Conservation (phyloP, 2,888 invertebrate species). For the Sarcophaga rosellei region DNA sequence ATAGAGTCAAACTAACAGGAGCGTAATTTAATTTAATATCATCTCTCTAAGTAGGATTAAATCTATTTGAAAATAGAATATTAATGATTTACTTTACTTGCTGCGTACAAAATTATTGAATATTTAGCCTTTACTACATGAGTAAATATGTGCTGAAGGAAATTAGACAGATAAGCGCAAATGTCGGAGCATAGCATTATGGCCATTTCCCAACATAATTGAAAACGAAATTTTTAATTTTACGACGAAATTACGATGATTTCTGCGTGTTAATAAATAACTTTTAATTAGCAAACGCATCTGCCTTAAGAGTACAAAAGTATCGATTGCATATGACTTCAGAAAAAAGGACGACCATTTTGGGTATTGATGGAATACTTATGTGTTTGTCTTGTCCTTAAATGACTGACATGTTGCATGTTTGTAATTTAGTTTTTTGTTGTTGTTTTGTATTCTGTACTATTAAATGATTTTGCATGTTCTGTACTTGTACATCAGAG, state of each 20-base stretch:
- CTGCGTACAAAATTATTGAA: not conserved
- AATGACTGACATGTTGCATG: constrained; percentile 45
- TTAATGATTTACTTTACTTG: constrained; percentile 9
- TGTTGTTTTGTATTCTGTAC: not conserved
- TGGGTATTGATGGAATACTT: constrained; percentile 25
- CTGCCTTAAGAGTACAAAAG: not conserved
- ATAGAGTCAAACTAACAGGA: constrained; percentile 7
- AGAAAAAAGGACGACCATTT: constrained; percentile 5
- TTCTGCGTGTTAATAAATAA: too few species aligned
- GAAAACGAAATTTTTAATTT: too few species aligned
- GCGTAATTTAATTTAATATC: constrained; percentile 30
- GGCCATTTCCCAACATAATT: too few species aligned
- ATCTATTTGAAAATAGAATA: constrained; percentile 9
- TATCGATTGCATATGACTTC: constrained; percentile 7
- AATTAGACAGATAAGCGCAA: not conserved
- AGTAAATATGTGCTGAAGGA: not conserved
- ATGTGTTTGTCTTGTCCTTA: constrained; percentile 43
- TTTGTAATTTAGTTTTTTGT: not conserved
- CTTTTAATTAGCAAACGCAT: not conserved
- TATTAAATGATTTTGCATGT: not conserved
- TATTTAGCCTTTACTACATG: not conserved
- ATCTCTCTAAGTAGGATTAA: constrained; percentile 22
- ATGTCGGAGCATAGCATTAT: not conserved
- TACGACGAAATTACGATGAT: too few species aligned
- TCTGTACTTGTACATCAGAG: too few species aligned